A percentile compares a stretch with the other conserved stretches of the same genome.
Conservation (phyloP, 2,113 vertebrate genomes). For the Tamias sibiricus region DNA sequence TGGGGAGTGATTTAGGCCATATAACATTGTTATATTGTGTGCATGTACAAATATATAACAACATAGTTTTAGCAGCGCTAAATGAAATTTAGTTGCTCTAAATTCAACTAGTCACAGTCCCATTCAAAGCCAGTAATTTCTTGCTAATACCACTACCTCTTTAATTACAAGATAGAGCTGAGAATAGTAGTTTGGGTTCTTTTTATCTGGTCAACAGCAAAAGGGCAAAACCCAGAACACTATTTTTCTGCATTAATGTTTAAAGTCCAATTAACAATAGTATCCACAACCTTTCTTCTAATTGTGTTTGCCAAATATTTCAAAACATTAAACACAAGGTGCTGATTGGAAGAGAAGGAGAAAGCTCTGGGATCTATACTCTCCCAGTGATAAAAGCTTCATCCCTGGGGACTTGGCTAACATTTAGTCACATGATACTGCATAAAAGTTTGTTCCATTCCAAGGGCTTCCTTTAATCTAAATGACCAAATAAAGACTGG, state of each 20-base stretch:
- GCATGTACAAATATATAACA: too few relatives aligned
- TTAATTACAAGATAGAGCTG: constrained; percentile 47
- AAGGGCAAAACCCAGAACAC: constrained; percentile 70
- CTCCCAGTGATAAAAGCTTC: constrained; percentile 75
- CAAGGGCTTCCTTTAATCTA: constrained; percentile 83
- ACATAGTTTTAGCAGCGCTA: too few relatives aligned
- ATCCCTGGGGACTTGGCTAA: constrained; percentile 69
- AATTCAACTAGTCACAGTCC: constrained; percentile 2
- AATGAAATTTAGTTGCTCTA: neutral
- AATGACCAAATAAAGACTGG: constrained; percentile 78
- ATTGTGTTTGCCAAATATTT: constrained; percentile 83
- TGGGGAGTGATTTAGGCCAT: too few relatives aligned
- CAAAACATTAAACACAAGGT: constrained; percentile 80
- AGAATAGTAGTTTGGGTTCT: constrained; percentile 57
- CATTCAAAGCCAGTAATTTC: constrained; percentile 42
- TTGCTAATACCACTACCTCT: constrained; percentile 10
- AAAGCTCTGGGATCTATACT: constrained; percentile 77
- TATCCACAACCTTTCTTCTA: constrained; percentile 83
- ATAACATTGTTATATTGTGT: too few relatives aligned
- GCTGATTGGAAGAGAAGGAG: constrained; percentile 79
- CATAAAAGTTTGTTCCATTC: constrained; percentile 78
- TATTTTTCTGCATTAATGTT: constrained; percentile 83
- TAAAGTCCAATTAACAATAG: constrained; percentile 85
- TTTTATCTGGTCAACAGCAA: constrained; percentile 72
- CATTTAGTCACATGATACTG: constrained; percentile 66